These are phyloP conservation scores for Ciconia stormi DNA, from an alignment of 2,113 vertebrate species.

Conservation along the genomic window DNA sequence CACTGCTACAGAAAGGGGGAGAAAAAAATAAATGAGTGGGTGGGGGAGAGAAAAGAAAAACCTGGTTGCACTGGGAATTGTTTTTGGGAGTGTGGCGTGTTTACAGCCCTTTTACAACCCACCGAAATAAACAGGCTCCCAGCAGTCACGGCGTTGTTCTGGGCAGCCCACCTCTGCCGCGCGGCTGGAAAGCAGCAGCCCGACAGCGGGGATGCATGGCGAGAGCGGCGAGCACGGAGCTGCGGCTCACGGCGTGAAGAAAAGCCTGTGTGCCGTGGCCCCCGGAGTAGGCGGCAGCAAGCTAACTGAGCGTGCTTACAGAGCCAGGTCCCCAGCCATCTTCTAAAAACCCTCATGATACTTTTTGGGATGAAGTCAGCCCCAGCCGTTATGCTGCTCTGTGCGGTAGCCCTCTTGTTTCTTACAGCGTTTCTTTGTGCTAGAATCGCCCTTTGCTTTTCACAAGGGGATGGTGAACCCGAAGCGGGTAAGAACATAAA, in stretches of 20 bases:
- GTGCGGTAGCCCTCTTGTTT: neutral
- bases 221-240: neutral
- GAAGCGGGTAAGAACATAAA: neutral
- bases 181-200: constrained; percentile 19
- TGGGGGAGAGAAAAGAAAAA: neutral
- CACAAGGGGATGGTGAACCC: neutral
- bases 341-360: neutral
- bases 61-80: neutral
- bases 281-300: constrained; percentile 4
- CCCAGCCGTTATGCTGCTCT: neutral
- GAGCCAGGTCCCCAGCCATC: neutral
- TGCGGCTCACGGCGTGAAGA: constrained; percentile 2
- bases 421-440: neutral
- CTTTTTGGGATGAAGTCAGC: neutral
- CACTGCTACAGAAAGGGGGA: neutral
- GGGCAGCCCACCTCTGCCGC: neutral
- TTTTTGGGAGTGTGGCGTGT: neutral
- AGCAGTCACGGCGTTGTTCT: neutral
- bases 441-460: neutral
- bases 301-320: neutral
- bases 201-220: neutral
- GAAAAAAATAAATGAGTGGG: neutral
- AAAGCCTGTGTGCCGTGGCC: constrained; percentile 17
- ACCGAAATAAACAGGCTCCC: neutral
- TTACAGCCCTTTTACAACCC: neutral